These are phyloP conservation scores for Drosophila eugracilis DNA, from an alignment of 1,140 invertebrate genomes.

Conservation along the genomic window DNA sequence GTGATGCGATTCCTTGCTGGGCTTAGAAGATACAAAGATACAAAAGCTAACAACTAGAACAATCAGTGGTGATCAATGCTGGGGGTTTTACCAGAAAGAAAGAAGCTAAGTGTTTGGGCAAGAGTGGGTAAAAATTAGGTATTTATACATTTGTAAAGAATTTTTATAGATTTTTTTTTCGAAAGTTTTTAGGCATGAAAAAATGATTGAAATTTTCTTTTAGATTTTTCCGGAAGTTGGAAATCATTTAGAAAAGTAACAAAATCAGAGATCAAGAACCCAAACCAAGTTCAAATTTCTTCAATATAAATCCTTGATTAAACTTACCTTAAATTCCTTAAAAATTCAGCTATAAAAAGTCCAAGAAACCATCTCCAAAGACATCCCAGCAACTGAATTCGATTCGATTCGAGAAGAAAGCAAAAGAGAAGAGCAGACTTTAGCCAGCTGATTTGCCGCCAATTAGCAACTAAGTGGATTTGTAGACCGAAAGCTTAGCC, in stretches of 20 bases:
- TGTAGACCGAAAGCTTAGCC: conserved; percentile 56
- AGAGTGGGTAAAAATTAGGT: no score
- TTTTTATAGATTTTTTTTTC: no score
- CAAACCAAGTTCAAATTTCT: no score
- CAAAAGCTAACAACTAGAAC: conserved; percentile 20
- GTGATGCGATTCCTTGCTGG: conserved; percentile 44
- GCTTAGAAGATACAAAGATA: conserved; percentile 38
- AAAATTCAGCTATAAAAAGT: neutral
- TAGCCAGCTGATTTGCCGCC: conserved; percentile 72
- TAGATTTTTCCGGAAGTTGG: no score
- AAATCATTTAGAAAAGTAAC: no score
- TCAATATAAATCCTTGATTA: neutral
- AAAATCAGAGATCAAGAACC: no score
- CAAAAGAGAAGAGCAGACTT: conserved; percentile 35
- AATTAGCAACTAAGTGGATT: conserved; percentile 81
- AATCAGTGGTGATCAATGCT: conserved; percentile 11
- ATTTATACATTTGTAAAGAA: no score
- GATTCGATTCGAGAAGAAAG: conserved; percentile 27
- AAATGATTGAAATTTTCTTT: no score
- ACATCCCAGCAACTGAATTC: neutral
- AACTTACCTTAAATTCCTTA: neutral
- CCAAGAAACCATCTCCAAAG: neutral
- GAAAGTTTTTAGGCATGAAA: neutral
- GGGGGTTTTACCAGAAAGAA: no score
- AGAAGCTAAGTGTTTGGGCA: no score